Conservation (phyloP, 2,797 vertebrate genomes). For the Peromyscus attwateri region DNA sequence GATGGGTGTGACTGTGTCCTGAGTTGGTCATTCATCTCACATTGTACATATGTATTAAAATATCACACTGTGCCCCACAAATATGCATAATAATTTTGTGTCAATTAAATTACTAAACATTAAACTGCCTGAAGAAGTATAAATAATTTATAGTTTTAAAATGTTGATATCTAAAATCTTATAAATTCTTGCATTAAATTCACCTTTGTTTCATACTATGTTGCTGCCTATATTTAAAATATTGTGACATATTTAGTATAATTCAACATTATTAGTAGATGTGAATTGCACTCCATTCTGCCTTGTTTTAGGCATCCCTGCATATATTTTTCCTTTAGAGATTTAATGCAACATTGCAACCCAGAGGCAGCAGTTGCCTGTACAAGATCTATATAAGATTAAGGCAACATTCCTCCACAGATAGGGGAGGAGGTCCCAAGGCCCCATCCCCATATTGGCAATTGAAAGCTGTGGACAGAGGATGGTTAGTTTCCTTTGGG, state of each 20-base stretch:
- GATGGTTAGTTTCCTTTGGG: neutral
- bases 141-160: neutral
- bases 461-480: neutral
- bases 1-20: neutral
- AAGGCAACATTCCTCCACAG: neutral
- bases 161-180: neutral
- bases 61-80: neutral
- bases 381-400: neutral
- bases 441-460: no score
- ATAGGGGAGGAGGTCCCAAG: neutral
- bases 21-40: neutral
- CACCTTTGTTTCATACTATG: neutral
- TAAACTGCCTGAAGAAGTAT: neutral
- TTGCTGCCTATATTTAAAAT: neutral
- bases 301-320: conserved; percentile 79
- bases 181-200: neutral
- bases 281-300: conserved; percentile 72
- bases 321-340: conserved; percentile 74
- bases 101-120: neutral
- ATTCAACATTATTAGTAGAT: conserved; percentile 67
- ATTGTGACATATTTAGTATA: neutral
- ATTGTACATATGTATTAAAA: neutral
- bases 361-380: neutral
- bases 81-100: neutral
- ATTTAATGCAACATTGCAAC: neutral